phyloP scores from a whole-genome alignment of 2,113 vertebrate genomes.

The Rattus rattus region DNA sequence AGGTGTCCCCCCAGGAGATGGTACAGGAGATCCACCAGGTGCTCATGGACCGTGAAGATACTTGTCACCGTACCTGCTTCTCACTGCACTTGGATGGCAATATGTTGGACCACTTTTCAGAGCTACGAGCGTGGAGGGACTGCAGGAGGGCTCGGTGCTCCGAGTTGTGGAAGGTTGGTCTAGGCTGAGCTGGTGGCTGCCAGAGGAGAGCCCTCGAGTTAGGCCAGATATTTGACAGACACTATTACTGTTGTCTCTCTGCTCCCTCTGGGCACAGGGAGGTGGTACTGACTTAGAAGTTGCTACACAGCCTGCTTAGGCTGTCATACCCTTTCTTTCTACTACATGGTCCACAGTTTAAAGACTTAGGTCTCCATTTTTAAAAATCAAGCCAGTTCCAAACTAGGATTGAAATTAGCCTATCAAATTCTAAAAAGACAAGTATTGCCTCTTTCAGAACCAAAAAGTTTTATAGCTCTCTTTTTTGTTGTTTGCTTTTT shows the following conservation, averaged over 20 bases:
- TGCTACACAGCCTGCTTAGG: background rate
- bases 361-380: background rate
- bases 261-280: background rate
- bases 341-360: background rate
- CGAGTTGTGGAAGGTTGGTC: slow-evolving; percentile 97
- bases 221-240: background rate
- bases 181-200: background rate
- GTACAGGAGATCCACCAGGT: slow-evolving; percentile 99
- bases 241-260: background rate
- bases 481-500: background rate
- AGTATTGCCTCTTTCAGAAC: background rate
- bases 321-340: fast-evolving
- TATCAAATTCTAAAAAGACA: background rate
- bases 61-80: slow-evolving; percentile 98
- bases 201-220: background rate
- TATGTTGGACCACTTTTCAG: slow-evolving; percentile 97
- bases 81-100: slow-evolving; percentile 98
- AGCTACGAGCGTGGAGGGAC: slow-evolving; percentile 98
- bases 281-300: background rate
- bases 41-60: slow-evolving; percentile 98
- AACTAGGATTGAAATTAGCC: background rate
- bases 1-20: slow-evolving; percentile 99
- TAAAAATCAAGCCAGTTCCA: background rate
- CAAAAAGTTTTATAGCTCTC: background rate
- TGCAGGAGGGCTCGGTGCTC: slow-evolving; percentile 96